A percentile compares a stretch with the other conserved stretches of the same genome.
Evolutionary conservation across 2,888 invertebrate genomes (phyloP).

Genomic region (Leuctra nigra): DNA sequence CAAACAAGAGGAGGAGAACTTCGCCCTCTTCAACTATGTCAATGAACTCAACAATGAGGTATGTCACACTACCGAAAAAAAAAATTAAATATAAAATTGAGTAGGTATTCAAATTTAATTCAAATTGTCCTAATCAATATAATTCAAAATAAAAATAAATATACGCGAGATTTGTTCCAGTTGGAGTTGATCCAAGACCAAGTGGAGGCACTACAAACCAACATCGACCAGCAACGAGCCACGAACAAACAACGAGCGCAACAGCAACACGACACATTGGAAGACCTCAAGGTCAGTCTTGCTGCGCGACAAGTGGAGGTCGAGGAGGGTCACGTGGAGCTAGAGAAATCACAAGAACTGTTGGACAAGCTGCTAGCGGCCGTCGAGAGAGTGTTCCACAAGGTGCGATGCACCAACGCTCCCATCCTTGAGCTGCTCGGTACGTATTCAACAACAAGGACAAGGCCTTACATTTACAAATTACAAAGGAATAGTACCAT

Average conservation of each 20-base stretch:
- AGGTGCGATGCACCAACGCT: slow-evolving; percentile 65
- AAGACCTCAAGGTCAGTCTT: slow-evolving; percentile 46
- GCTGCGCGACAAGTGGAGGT: slow-evolving; percentile 42
- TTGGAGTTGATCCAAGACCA: slow-evolving; percentile 65
- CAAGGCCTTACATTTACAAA: no score
- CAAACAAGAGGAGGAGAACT: slow-evolving; percentile 85
- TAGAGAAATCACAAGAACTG: slow-evolving; percentile 38
- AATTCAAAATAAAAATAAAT: neutral
- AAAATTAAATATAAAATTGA: neutral
- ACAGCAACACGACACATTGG: slow-evolving; percentile 54
- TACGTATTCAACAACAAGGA: no score
- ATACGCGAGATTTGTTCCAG: slow-evolving; percentile 26
- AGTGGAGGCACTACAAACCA: slow-evolving; percentile 53
- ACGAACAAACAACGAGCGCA: slow-evolving; percentile 49
- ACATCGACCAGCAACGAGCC: slow-evolving; percentile 57
- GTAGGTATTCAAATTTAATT: no score
- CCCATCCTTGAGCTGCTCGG: slow-evolving; percentile 63
- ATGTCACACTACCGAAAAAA: neutral
- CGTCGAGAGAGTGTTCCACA: slow-evolving; percentile 47
- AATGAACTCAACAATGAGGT: slow-evolving; percentile 78
- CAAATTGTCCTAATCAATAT: neutral
- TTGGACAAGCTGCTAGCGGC: slow-evolving; percentile 42
- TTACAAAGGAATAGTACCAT: no score
- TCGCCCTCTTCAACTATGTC: slow-evolving; percentile 84
- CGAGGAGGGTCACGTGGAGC: slow-evolving; percentile 39